phyloP scores from a whole-genome alignment of 1,140 invertebrate genomes.

The Drosophila yakuba region DNA sequence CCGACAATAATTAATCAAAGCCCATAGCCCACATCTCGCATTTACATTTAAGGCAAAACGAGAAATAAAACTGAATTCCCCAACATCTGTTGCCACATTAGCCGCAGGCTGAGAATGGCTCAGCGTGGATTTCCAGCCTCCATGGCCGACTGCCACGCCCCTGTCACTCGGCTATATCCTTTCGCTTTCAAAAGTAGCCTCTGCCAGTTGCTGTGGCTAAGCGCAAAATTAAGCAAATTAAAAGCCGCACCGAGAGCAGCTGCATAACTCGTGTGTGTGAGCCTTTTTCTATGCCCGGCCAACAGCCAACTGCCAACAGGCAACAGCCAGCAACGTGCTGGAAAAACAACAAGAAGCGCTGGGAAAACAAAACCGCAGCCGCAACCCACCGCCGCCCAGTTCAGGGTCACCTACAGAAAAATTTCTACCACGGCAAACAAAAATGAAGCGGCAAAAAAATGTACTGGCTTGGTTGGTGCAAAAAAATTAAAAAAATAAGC shows the following conservation, averaged over 20 bases:
- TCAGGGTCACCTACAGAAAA: constrained; percentile 71
- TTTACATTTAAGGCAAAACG: constrained; percentile 47
- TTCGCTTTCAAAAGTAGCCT: constrained; percentile 66
- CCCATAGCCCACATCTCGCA: constrained; percentile 23
- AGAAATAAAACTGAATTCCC: constrained; percentile 15
- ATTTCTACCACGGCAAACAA: constrained; percentile 36
- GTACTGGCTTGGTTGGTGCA: constrained; percentile 12
- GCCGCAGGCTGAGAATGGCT: constrained; percentile 39
- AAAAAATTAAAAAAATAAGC: neutral
- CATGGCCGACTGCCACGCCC: constrained; percentile 5
- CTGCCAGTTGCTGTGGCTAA: constrained; percentile 68
- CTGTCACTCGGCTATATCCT: constrained; percentile 22
- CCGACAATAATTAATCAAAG: constrained; percentile 41
- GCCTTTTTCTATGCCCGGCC: constrained; percentile 37
- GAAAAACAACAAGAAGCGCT: constrained; percentile 20
- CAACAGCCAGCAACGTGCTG: constrained; percentile 7
- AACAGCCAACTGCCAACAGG: neutral
- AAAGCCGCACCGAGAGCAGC: constrained; percentile 71
- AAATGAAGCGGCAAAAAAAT: constrained; percentile 35
- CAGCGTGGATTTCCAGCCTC: constrained; percentile 2
- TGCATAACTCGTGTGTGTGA: constrained; percentile 64
- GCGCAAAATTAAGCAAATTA: constrained; percentile 83
- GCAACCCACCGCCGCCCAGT: constrained; percentile 38
- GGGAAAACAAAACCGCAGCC: constrained; percentile 52
- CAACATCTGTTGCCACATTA: constrained; percentile 77